Percentiles rank a stretch among this genome's conserved stretches.
phyloP scores from a whole-genome alignment of 2,113 vertebrate genomes.

The Erythrocercus mccallii region DNA sequence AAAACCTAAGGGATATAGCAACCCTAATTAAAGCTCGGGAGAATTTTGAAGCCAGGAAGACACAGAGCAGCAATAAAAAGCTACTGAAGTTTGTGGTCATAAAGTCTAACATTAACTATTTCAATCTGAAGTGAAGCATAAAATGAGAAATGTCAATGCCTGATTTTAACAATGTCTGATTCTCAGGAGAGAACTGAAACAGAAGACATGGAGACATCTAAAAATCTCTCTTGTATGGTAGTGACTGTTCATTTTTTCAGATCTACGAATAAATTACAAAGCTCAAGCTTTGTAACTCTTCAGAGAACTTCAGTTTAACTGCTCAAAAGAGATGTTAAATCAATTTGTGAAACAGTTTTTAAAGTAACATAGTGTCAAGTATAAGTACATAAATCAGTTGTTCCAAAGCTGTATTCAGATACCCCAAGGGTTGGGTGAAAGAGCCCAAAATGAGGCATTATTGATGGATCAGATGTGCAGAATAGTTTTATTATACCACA shows the following conservation, averaged over 20 bases:
- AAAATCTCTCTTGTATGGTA: background rate
- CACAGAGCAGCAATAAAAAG: background rate
- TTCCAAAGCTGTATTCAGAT: background rate
- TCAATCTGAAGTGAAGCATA: slow-evolving; percentile 25
- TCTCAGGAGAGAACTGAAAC: background rate
- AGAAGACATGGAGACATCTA: background rate
- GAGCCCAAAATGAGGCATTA: background rate
- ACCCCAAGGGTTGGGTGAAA: rapidly evolving
- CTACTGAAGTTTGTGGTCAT: slow-evolving; percentile 4
- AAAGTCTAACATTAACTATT: background rate
- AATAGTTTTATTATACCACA: background rate
- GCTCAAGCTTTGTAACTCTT: background rate
- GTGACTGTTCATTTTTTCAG: background rate
- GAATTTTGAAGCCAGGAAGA: slow-evolving; percentile 23
- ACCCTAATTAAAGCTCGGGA: slow-evolving; percentile 52
- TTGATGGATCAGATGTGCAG: background rate
- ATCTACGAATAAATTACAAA: background rate
- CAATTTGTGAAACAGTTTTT: slow-evolving; percentile 25
- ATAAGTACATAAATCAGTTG: background rate
- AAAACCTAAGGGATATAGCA: background rate
- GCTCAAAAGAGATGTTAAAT: slow-evolving; percentile 7
- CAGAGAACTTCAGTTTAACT: background rate
- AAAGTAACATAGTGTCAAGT: background rate
- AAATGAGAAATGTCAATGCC: slow-evolving; percentile 26
- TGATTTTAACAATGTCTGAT: background rate